A percentile compares a stretch with the other conserved stretches of the same genome.
Conservation (phyloP, 2,888 invertebrate species). For the Agrypnus murinus region DNA sequence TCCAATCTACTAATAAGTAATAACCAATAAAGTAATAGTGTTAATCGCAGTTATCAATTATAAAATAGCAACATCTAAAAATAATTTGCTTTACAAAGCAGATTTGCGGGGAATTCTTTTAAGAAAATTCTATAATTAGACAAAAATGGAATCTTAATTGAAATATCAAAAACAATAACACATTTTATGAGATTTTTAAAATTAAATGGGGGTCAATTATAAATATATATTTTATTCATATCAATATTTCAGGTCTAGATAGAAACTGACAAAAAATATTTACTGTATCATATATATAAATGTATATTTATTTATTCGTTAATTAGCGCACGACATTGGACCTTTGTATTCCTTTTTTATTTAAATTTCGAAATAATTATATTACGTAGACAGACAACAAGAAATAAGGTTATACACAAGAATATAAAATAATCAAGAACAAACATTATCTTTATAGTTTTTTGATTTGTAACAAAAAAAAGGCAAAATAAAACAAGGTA, state of each 20-base stretch:
- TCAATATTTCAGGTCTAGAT: conserved; percentile 15
- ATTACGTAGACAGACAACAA: neutral
- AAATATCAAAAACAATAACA: too few species aligned
- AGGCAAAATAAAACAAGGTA: too few species aligned
- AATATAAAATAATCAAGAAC: neutral
- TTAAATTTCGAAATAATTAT: conserved; percentile 1
- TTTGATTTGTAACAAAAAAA: too few species aligned
- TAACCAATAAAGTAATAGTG: too few species aligned
- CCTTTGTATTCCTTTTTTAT: conserved; percentile 4
- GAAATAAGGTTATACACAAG: neutral
- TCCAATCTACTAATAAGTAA: too few species aligned
- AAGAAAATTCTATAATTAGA: too few species aligned
- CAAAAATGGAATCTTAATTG: too few species aligned
- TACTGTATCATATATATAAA: neutral
- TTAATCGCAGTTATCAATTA: too few species aligned
- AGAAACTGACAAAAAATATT: conserved; percentile 15
- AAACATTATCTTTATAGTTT: neutral
- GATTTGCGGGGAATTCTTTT: too few species aligned
- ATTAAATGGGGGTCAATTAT: conserved; percentile 13
- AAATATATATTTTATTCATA: neutral
- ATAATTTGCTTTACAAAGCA: too few species aligned
- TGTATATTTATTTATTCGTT: too few species aligned
- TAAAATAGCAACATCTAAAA: too few species aligned
- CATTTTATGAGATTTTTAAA: neutral
- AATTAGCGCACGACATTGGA: conserved; percentile 22